Conservation (phyloP, 2,797 vertebrate species). For the Gymnoscopelus braueri region DNA sequence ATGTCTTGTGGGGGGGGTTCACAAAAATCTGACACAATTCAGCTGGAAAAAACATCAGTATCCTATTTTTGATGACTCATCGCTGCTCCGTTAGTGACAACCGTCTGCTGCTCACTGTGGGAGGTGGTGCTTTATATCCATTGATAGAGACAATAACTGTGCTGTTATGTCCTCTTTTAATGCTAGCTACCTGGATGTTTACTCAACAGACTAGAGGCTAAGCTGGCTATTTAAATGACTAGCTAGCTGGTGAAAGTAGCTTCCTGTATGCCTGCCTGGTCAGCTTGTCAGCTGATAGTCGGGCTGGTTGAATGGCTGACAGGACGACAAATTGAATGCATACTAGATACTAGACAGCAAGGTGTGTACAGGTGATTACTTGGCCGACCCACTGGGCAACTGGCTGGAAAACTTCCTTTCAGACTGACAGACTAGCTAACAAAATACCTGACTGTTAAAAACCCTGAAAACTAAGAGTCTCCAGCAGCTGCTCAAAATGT, state of each 20-base stretch:
- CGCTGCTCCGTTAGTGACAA: conserved; percentile 7
- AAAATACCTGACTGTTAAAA: conserved; percentile 8
- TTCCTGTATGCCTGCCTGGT: no score
- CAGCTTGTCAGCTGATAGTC: no score
- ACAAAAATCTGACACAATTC: conserved; percentile 4
- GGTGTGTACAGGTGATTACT: no score
- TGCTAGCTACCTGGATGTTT: not conserved
- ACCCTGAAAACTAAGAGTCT: no score
- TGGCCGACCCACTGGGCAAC: no score
- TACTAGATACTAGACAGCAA: no score
- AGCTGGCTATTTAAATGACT: conserved; percentile 13
- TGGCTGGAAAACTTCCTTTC: conserved; percentile 28
- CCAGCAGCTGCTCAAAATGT: no score
- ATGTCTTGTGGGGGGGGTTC: no score
- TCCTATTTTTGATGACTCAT: conserved; percentile 17
- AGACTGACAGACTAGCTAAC: conserved; percentile 6
- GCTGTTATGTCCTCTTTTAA: conserved; percentile 6
- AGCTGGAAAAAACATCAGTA: conserved; percentile 9
- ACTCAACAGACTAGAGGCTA: conserved; percentile 2
- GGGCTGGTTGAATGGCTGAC: no score
- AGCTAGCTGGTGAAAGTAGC: no score
- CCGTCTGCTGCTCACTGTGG: conserved; percentile 13
- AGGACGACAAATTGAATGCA: no score
- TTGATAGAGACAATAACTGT: not conserved
- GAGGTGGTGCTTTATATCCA: conserved; percentile 1